phyloP scores from a whole-genome alignment of 2,797 vertebrate genomes.

The Clarias pachynema region DNA sequence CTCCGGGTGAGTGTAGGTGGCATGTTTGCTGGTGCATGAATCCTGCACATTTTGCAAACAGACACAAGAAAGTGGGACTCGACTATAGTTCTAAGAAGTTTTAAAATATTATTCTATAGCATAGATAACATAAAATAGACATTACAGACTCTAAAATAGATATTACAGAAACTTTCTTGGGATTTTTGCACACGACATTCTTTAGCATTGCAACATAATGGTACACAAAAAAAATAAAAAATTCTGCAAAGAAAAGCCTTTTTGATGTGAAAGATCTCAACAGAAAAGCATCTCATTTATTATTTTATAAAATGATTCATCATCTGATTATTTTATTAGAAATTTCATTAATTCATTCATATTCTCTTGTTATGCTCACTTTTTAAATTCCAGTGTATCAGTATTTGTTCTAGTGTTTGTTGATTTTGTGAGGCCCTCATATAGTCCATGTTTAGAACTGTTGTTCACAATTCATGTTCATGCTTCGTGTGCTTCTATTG shows the following conservation, averaged over 20 bases:
- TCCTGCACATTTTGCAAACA: slow-evolving; percentile 15
- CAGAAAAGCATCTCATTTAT: neutral
- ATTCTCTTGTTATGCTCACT: too few relatives aligned
- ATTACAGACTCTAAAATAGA: too few relatives aligned
- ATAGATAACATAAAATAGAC: neutral
- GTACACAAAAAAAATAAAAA: neutral
- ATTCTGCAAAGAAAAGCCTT: neutral
- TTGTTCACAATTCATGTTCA: too few relatives aligned
- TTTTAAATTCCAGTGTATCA: too few relatives aligned
- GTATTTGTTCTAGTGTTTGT: too few relatives aligned
- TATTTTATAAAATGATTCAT: neutral
- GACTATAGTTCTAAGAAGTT: neutral
- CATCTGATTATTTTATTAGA: neutral
- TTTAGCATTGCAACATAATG: neutral
- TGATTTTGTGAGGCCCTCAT: too few relatives aligned
- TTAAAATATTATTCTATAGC: neutral
- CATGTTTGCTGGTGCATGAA: slow-evolving; percentile 27
- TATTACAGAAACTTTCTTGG: neutral
- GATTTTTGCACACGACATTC: neutral
- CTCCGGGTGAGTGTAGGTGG: slow-evolving; percentile 43
- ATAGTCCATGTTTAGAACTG: too few relatives aligned
- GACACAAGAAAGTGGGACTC: neutral
- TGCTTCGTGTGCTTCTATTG: too few relatives aligned
- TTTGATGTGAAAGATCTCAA: neutral
- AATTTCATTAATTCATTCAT: neutral